A percentile compares a stretch with the other conserved stretches of the same genome.
Evolutionary conservation across 2,797 vertebrate species (phyloP).

Genomic region (Sphenodon punctatus): DNA sequence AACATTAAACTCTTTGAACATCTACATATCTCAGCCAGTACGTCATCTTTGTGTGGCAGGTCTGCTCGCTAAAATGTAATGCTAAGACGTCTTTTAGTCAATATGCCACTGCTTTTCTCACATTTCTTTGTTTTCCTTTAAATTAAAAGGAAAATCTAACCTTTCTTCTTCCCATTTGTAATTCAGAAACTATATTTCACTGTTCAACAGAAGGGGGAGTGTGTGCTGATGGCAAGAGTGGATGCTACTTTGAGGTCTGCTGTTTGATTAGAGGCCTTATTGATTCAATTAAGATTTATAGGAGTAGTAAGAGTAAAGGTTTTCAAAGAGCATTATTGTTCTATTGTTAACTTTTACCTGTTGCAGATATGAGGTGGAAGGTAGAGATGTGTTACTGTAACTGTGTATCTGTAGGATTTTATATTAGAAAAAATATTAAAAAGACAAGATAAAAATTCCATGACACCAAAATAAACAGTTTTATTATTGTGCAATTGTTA

Average conservation of each 20-base stretch:
- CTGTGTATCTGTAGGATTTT: too few species aligned
- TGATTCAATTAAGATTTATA: slow-evolving; percentile 75
- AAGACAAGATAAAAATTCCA: slow-evolving; percentile 20
- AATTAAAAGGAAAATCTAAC: background rate
- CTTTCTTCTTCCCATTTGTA: slow-evolving; percentile 31
- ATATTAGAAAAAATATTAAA: background rate
- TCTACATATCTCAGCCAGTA: background rate
- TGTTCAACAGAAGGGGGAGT: slow-evolving; percentile 50
- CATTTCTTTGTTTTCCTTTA: background rate
- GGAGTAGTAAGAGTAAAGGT: slow-evolving; percentile 48
- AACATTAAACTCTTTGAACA: background rate
- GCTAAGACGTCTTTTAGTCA: background rate
- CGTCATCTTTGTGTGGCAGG: slow-evolving; percentile 9
- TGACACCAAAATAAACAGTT: slow-evolving; percentile 33
- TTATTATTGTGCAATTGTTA: slow-evolving; percentile 12
- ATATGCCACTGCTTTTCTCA: slow-evolving; percentile 7
- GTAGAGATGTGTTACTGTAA: background rate
- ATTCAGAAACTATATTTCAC: slow-evolving; percentile 39
- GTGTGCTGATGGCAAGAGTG: slow-evolving; percentile 26
- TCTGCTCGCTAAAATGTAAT: slow-evolving; percentile 20
- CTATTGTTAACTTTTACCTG: slow-evolving; percentile 54
- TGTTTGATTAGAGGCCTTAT: slow-evolving; percentile 64
- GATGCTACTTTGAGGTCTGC: slow-evolving; percentile 46
- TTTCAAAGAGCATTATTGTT: slow-evolving; percentile 58
- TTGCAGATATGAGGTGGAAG: slow-evolving; percentile 21